These are phyloP conservation scores for Spea hammondii DNA, from an alignment of 2,797 vertebrate species.

Conservation along the genomic window DNA sequence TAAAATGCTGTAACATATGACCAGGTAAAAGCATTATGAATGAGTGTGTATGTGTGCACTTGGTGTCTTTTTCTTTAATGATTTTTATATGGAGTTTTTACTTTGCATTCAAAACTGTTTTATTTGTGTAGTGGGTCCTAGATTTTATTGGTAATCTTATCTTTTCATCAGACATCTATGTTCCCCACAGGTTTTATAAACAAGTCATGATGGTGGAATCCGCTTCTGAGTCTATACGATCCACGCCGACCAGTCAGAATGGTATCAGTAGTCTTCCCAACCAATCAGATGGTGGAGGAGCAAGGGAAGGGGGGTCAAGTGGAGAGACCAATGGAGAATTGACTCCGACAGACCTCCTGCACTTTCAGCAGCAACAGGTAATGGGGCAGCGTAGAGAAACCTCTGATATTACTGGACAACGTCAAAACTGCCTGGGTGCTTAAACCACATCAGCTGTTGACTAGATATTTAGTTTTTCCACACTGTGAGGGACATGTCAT, in stretches of 20 bases:
- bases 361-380: conserved; percentile 98
- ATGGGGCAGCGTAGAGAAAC: background rate
- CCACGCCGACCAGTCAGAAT: conserved; percentile 89
- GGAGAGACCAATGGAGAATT: conserved; percentile 90
- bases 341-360: conserved; percentile 91
- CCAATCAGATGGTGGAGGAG: conserved; percentile 83
- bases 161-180: background rate
- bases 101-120: too few relatives aligned
- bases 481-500: too few relatives aligned
- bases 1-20: background rate
- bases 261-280: conserved; percentile 94
- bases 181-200: conserved; percentile 65
- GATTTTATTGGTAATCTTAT: background rate
- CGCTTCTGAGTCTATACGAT: conserved; percentile 97
- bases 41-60: background rate
- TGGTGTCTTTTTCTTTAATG: too few relatives aligned
- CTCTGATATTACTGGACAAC: too few relatives aligned
- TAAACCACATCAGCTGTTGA: too few relatives aligned
- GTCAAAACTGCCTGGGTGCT: too few relatives aligned
- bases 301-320: conserved; percentile 76
- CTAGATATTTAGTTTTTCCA: too few relatives aligned
- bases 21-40: background rate
- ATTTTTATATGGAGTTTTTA: too few relatives aligned
- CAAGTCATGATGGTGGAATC: conserved; percentile 99
- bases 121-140: background rate